phyloP scores from a whole-genome alignment of 2,888 invertebrate genomes.

The Gibbula magus region DNA sequence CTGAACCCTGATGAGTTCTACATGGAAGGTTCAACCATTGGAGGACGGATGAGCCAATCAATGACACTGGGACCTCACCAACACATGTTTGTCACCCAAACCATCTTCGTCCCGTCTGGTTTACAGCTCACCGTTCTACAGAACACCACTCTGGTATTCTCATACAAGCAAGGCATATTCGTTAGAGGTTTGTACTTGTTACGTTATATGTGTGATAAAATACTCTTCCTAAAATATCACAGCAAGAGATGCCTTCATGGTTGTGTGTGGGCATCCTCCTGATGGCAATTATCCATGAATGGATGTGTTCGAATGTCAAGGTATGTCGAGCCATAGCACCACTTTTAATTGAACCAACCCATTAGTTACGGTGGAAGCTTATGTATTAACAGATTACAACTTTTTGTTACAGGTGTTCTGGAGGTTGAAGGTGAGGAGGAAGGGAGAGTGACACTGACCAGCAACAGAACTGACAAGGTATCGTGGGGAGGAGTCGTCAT shows the following conservation, averaged over 20 bases:
- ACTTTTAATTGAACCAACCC: no score
- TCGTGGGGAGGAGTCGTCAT: background rate
- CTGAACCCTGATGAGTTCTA: background rate
- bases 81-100: background rate
- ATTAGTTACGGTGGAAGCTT: no score
- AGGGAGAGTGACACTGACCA: background rate
- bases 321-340: no score
- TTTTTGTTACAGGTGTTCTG: background rate
- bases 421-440: background rate
- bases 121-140: background rate
- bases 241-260: no score
- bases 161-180: background rate
- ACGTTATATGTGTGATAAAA: no score
- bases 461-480: background rate
- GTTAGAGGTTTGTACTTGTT: background rate
- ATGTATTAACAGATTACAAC: no score
- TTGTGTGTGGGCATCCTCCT: no score
- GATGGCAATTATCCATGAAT: no score
- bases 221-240: no score
- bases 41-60: background rate
- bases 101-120: background rate
- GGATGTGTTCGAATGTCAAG: no score
- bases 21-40: background rate
- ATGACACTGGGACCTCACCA: background rate
- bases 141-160: conserved; percentile 2